Percentiles rank a stretch among this genome's conserved stretches.
phyloP scores from a whole-genome alignment of 64 coral and sea anemone species.

The Montipora capricornis region DNA sequence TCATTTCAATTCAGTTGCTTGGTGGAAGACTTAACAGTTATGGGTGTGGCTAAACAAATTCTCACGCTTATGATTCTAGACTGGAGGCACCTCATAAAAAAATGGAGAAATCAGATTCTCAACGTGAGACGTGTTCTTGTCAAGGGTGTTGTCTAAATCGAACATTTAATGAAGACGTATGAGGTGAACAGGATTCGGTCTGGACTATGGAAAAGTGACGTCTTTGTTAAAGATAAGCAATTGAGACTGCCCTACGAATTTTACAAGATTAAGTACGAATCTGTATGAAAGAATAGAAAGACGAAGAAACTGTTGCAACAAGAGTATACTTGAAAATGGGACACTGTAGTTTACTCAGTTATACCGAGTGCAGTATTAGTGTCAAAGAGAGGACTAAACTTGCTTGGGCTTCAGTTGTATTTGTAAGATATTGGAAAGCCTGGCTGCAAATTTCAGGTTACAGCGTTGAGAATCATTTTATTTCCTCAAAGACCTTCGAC shows the following conservation, averaged over 20 bases:
- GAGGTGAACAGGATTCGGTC: constrained; percentile 41
- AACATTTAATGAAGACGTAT: constrained; percentile 69
- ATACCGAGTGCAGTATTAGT: no score
- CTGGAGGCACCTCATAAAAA: constrained; percentile 72
- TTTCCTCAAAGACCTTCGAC: constrained; percentile 47
- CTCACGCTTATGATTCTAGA: background rate
- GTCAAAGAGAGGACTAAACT: constrained; percentile 6
- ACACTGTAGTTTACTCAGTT: no score
- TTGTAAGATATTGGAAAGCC: constrained; percentile 57
- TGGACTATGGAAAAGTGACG: constrained; percentile 64
- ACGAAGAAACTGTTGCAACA: no score
- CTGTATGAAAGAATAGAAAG: background rate
- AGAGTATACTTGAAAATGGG: no score
- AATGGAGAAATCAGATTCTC: background rate
- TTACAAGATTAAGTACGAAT: constrained; percentile 28
- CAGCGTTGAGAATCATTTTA: constrained; percentile 48
- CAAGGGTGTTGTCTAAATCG: constrained; percentile 48
- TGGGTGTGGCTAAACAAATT: no score
- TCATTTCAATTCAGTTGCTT: no score
- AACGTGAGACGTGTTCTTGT: constrained; percentile 17
- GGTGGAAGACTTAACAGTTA: no score
- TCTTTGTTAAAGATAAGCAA: constrained; percentile 72
- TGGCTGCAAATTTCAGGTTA: constrained; percentile 41
- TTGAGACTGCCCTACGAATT: constrained; percentile 50
- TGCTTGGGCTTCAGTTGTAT: constrained; percentile 42